phyloP scores from a whole-genome alignment of 2,888 invertebrate species.

The Carcina quercana region DNA sequence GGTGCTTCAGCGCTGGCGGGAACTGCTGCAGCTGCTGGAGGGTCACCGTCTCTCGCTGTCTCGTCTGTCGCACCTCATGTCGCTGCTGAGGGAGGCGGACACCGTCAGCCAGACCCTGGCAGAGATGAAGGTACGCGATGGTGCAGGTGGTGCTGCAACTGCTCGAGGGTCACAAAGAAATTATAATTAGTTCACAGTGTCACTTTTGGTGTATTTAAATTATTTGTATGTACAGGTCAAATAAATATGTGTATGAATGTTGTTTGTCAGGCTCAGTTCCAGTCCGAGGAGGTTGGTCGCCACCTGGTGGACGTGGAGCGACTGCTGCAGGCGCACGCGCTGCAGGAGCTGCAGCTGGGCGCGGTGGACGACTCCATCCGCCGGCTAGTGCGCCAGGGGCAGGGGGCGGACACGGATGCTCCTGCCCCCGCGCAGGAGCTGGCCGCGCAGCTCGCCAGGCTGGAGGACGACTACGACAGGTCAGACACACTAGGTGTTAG shows the following conservation, averaged over 20 bases:
- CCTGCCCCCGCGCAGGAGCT: conserved; percentile 81
- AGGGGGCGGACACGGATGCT: conserved; percentile 42
- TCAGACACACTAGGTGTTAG: no score
- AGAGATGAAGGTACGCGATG: conserved; percentile 86
- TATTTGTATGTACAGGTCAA: no score
- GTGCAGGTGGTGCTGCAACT: no score
- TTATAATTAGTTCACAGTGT: no score
- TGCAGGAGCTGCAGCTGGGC: conserved; percentile 93
- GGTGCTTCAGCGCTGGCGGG: conserved; percentile 90
- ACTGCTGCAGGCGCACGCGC: conserved; percentile 92
- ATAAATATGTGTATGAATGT: no score
- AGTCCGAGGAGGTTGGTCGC: conserved; percentile 92
- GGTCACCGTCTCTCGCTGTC: conserved; percentile 84
- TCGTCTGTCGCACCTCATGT: conserved; percentile 89
- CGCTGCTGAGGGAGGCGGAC: conserved; percentile 92
- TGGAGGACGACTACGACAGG: conserved; percentile 86
- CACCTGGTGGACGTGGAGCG: conserved; percentile 97
- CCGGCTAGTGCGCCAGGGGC: conserved; percentile 77
- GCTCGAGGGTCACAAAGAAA: no score
- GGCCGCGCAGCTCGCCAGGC: conserved; percentile 82
- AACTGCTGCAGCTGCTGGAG: conserved; percentile 88
- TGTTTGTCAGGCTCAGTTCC: conserved; percentile 79
- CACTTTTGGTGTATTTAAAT: no score
- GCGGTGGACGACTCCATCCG: conserved; percentile 90
- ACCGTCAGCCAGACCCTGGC: conserved; percentile 88